Conservation (phyloP, 2,888 invertebrate genomes). For the Aethes cnicana region DNA sequence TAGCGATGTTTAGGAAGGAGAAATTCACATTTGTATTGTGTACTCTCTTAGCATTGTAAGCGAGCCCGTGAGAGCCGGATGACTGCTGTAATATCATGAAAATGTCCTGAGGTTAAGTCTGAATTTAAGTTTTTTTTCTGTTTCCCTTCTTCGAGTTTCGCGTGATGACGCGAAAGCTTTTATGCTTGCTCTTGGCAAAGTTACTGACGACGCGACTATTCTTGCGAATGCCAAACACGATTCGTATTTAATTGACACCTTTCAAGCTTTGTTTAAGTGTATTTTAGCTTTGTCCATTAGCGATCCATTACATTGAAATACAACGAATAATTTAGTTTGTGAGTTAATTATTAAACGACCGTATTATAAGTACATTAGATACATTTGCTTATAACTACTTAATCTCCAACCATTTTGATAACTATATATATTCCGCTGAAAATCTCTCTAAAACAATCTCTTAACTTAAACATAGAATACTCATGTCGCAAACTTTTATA, state of each 20-base stretch:
- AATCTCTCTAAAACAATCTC: too few species aligned
- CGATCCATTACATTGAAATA: conserved; percentile 1
- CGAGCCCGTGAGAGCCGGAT: conserved; percentile 49
- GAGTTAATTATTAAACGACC: too few species aligned
- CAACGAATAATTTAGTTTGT: too few species aligned
- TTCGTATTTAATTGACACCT: conserved; percentile 53
- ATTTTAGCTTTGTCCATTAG: neutral
- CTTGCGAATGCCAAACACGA: conserved; percentile 45
- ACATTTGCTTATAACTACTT: too few species aligned
- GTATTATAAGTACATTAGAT: too few species aligned
- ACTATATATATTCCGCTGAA: too few species aligned
- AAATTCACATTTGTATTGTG: conserved; percentile 60
- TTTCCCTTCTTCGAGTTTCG: conserved; percentile 58
- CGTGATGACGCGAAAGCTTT: conserved; percentile 67
- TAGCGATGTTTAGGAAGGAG: conserved; percentile 51
- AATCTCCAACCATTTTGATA: too few species aligned
- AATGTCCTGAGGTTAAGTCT: conserved; percentile 68
- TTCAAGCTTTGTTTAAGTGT: conserved; percentile 6
- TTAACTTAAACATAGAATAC: too few species aligned
- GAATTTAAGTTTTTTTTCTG: conserved; percentile 66
- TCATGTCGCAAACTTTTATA: too few species aligned
- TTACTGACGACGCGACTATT: conserved; percentile 64
- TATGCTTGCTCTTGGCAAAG: conserved; percentile 66
- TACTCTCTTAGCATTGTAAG: conserved; percentile 63
- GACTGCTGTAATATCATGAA: conserved; percentile 75